These are phyloP conservation scores for Meloidogyne chitwoodi DNA, from an alignment of 1,140 invertebrate species.

Conservation along the genomic window DNA sequence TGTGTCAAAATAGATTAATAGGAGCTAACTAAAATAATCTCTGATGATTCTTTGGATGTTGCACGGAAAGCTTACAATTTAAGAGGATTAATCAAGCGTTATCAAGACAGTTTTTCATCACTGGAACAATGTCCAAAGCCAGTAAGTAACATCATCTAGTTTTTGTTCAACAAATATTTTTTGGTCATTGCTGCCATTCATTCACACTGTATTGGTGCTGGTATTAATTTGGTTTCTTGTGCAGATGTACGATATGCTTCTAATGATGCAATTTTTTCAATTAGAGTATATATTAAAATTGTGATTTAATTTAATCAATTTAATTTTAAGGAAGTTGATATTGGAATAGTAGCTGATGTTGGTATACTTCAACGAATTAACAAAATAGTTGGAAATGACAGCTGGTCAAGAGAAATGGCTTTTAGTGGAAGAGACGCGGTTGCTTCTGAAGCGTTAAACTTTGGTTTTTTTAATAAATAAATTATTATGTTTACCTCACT, in stretches of 20 bases:
- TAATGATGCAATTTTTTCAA: slow-evolving; percentile 82
- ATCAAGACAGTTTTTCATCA: slow-evolving; percentile 66
- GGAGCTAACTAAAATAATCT: slow-evolving; percentile 29
- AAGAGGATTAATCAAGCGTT: slow-evolving; percentile 68
- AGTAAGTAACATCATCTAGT: slow-evolving; percentile 79
- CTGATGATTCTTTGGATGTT: slow-evolving; percentile 68
- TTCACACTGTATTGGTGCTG: slow-evolving; percentile 72
- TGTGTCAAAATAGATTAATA: slow-evolving; percentile 3
- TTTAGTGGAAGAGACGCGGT: slow-evolving; percentile 78
- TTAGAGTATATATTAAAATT: slow-evolving; percentile 66
- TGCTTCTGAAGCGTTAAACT: slow-evolving; percentile 72
- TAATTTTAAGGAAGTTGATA: slow-evolving; percentile 61
- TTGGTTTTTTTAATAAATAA: not conserved
- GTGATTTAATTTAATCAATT: not conserved
- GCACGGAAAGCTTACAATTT: slow-evolving; percentile 69
- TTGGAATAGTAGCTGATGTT: slow-evolving; percentile 87
- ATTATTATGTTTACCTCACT: slow-evolving; percentile 1
- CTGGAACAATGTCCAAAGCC: slow-evolving; percentile 79
- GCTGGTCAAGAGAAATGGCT: slow-evolving; percentile 78
- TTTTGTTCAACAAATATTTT: slow-evolving; percentile 66
- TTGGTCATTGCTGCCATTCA: slow-evolving; percentile 33
- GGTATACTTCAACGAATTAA: slow-evolving; percentile 86
- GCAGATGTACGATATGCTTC: slow-evolving; percentile 88
- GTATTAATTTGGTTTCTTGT: slow-evolving; percentile 77
- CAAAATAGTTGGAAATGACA: slow-evolving; percentile 83